Base-by-base conservation (phyloP, 2,888 invertebrate genomes). In the Leptinotarsa tumamoca region DNA sequence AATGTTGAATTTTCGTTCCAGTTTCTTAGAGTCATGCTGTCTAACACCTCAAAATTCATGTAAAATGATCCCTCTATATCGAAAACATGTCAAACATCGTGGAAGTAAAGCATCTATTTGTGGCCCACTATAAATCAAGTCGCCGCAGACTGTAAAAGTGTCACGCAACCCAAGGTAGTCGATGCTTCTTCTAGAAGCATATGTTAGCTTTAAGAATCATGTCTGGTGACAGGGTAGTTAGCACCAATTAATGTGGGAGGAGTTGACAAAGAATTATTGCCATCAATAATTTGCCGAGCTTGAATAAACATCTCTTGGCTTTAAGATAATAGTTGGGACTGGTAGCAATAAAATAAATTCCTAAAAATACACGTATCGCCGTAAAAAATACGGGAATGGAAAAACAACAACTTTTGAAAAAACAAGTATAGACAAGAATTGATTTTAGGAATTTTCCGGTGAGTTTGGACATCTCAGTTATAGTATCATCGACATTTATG, bases 161-260 rank as follows among this genome's bases (percentile, higher is more conserved):
- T 70, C 70, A 50, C 21, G 10, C 70, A 77, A 81, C 83, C 83
- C 82, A 85, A 86, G 85, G 84, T 85, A 85, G 84, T 84, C 84
- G 84, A 85, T 85, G 82, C 79, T 81, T 86, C 84, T 86, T 85
- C 79, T 77, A 71, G 49, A 54, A 81, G 81, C 84, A 85, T 84
- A 81, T 85, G 84, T 84, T 83, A 76, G 79, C 67, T 78, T 72
- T 80, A 85, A 85, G 85, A 85, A 84, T 83, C 83, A 84, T 80
- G 84, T 86, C 78, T 76, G 77, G 67, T 80, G 82, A 81, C 82
- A 83, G 76, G 77, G 78, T 77, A 78, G 81, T 83, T 82, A 82
- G 77, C 82, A 82, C 81, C 84, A 82, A 84, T 83, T 84, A 83
- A 82, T 82, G 81, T 80, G 74, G 82, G 80, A 80, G 80, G 79